These are phyloP conservation scores for Drosophila repletoides DNA, from an alignment of 1,140 invertebrate species.

Conservation along the genomic window DNA sequence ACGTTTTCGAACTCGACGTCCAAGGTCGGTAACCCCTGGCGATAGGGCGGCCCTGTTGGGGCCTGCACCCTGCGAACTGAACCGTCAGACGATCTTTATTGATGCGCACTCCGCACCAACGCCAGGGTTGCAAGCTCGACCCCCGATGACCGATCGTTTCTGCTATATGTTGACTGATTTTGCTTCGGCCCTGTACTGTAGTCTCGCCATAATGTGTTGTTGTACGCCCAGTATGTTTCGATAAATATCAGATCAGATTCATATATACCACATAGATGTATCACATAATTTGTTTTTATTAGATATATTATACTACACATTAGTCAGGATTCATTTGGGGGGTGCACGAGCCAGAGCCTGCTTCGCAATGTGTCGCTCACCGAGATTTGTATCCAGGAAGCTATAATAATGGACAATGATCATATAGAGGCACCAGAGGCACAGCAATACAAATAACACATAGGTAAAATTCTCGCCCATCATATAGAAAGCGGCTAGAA, in stretches of 20 bases:
- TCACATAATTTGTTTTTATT: slow-evolving; percentile 15
- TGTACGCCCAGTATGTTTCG: slow-evolving; percentile 73
- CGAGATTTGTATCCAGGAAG: slow-evolving; percentile 37
- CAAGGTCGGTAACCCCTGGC: too few relatives aligned
- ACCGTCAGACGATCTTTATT: slow-evolving; percentile 50
- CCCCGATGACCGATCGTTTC: slow-evolving; percentile 58
- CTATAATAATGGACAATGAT: slow-evolving; percentile 51
- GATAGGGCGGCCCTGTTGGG: not conserved
- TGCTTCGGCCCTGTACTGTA: slow-evolving; percentile 66
- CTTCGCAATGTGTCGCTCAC: not conserved
- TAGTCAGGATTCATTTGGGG: not conserved
- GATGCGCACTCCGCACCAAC: slow-evolving; percentile 37
- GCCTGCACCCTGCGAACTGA: slow-evolving; percentile 50
- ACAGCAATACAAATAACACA: slow-evolving; percentile 52
- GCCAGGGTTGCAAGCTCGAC: slow-evolving; percentile 22
- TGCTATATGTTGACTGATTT: slow-evolving; percentile 73
- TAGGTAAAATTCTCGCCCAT: slow-evolving; percentile 65
- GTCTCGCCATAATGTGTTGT: slow-evolving; percentile 72
- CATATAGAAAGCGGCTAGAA: slow-evolving; percentile 39
- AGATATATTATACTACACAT: not conserved
- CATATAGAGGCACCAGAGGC: slow-evolving; percentile 63
- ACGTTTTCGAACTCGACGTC: slow-evolving; percentile 6
- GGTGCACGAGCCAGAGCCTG: not conserved
- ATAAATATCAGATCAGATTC: slow-evolving; percentile 29
- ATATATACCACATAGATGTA: too few relatives aligned